phyloP scores from a whole-genome alignment of 2,888 invertebrate species.

The Galerucella calmariensis region DNA sequence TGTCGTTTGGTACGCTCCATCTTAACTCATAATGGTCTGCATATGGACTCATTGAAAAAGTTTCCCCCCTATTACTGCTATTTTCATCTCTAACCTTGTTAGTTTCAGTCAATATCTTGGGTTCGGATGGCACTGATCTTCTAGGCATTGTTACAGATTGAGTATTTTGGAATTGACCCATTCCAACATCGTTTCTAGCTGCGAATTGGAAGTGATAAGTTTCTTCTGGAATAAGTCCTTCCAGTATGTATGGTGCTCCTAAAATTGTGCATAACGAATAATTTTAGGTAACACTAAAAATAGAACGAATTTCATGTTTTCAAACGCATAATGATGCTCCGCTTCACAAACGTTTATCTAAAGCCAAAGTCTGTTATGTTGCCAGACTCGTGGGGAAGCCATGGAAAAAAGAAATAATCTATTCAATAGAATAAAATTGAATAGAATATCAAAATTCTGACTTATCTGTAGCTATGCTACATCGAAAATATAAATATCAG shows the following conservation, averaged over 20 bases:
- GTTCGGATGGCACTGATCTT: constrained; percentile 81
- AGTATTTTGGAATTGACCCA: constrained; percentile 73
- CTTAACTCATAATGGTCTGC: constrained; percentile 83
- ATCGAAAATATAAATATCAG: too few species aligned
- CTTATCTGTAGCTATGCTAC: too few species aligned
- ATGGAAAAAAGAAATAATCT: too few species aligned
- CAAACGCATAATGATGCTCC: too few species aligned
- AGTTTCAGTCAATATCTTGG: constrained; percentile 70
- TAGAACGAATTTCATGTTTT: too few species aligned
- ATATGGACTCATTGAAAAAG: constrained; percentile 72
- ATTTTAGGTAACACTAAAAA: neutral
- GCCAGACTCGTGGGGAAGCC: too few species aligned
- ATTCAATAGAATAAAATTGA: too few species aligned
- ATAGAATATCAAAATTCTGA: too few species aligned
- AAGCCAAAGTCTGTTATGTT: too few species aligned
- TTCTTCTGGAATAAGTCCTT: constrained; percentile 80
- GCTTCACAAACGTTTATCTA: too few species aligned
- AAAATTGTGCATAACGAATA: constrained; percentile 31
- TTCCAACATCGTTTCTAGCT: constrained; percentile 85
- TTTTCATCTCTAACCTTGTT: constrained; percentile 57
- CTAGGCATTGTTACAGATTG: constrained; percentile 76
- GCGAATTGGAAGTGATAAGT: constrained; percentile 87
- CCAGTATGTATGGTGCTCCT: constrained; percentile 84
- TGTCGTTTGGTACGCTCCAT: constrained; percentile 89
- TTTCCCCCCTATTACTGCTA: constrained; percentile 65